phyloP scores from a whole-genome alignment of 35 echinoderm and acorn worm species.

The Heliocidaris tuberculata region DNA sequence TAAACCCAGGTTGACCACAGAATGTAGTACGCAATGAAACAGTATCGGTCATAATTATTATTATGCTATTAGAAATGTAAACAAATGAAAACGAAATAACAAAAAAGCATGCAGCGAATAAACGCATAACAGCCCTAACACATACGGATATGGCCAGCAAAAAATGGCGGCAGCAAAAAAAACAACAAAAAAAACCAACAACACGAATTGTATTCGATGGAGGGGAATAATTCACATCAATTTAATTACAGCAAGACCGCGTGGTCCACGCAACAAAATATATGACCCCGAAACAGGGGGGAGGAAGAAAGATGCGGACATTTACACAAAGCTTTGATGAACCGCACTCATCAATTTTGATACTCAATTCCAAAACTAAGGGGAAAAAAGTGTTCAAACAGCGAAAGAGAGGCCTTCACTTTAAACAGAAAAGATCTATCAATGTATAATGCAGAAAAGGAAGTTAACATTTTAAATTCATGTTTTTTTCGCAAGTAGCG shows the following conservation, averaged over 20 bases:
- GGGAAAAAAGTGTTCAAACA: not conserved
- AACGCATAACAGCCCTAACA: not conserved
- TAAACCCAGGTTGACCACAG: not conserved
- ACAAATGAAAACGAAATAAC: not conserved
- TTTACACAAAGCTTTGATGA: not conserved
- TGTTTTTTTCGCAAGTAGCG: not conserved
- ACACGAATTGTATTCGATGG: not conserved
- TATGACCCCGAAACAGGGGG: not conserved
- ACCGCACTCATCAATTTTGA: not conserved
- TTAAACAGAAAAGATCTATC: no score
- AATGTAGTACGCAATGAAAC: not conserved
- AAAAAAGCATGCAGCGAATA: not conserved
- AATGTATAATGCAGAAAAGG: not conserved
- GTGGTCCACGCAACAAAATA: not conserved
- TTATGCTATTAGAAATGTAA: not conserved
- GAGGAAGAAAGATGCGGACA: not conserved
- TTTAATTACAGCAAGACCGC: conserved; percentile 1
- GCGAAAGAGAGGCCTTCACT: not conserved
- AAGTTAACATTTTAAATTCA: not conserved
- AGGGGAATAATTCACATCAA: not conserved
- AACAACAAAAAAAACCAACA: not conserved
- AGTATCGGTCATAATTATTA: not conserved
- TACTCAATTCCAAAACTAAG: not conserved
- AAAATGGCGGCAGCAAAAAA: not conserved
- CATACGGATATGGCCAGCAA: not conserved